Conservation (phyloP, 1,140 invertebrate genomes). For the Zaprionus inermis region DNA sequence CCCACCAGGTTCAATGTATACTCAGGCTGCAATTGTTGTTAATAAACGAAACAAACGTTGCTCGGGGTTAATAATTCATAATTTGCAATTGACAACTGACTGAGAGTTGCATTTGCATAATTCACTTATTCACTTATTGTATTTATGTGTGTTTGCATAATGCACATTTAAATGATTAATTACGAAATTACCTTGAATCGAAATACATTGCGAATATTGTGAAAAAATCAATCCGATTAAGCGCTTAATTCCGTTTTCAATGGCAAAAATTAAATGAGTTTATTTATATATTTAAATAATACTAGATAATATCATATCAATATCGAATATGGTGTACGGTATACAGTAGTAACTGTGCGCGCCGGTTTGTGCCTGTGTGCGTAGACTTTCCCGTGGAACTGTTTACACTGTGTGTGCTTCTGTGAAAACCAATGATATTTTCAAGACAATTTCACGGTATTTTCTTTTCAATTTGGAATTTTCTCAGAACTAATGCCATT, state of each 20-base stretch:
- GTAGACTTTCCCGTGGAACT: neutral
- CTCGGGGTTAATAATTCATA: slow-evolving; percentile 3
- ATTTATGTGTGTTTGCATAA: neutral
- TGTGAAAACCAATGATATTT: neutral
- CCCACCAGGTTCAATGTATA: neutral
- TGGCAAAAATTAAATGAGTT: neutral
- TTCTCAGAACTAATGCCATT: neutral
- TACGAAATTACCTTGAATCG: neutral
- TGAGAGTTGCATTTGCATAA: slow-evolving; percentile 7
- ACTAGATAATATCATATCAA: neutral
- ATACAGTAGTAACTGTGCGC: neutral
- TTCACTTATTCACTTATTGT: neutral
- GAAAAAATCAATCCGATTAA: neutral
- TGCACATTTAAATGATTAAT: neutral
- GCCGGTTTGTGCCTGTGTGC: too few relatives aligned
- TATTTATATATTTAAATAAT: neutral
- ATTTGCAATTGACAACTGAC: slow-evolving; percentile 12
- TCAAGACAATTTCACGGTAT: slow-evolving; percentile 6
- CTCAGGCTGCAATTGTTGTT: neutral
- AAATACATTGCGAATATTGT: neutral
- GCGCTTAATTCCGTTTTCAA: neutral
- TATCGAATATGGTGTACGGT: neutral
- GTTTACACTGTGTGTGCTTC: neutral
- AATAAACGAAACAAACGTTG: neutral
- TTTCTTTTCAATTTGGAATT: slow-evolving; percentile 4